These are phyloP conservation scores for Halictus quadricinctus DNA, from an alignment of 2,888 invertebrate genomes.

Conservation along the genomic window DNA sequence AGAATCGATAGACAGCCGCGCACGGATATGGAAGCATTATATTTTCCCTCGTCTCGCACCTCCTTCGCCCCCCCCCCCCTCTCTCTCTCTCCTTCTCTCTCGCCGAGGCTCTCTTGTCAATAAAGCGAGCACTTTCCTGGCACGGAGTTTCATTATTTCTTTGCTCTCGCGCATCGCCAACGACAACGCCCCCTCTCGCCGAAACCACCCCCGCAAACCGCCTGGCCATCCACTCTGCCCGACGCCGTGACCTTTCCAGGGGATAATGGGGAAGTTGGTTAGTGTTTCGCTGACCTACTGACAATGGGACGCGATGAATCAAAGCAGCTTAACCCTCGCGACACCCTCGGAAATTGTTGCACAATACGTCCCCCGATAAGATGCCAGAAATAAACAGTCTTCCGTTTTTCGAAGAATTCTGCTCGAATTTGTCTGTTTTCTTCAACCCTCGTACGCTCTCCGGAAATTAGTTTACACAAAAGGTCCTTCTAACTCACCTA, in stretches of 20 bases:
- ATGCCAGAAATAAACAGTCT: background rate
- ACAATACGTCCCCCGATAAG: background rate
- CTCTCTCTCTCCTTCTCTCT: conserved; percentile 16
- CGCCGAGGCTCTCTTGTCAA: conserved; percentile 74
- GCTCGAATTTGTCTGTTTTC: background rate
- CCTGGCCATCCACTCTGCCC: background rate
- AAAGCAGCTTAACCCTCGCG: conserved; percentile 16
- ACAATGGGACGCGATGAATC: conserved; percentile 13
- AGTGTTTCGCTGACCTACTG: conserved; percentile 57
- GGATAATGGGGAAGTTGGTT: conserved; percentile 50
- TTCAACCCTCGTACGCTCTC: background rate
- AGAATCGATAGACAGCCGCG: conserved; percentile 76
- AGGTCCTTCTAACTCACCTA: background rate
- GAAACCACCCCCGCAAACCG: conserved; percentile 20
- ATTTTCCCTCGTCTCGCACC: conserved; percentile 70
- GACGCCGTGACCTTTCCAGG: conserved; percentile 41
- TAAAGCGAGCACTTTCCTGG: conserved; percentile 77
- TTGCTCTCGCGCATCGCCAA: conserved; percentile 63
- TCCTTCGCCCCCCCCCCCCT: conserved; percentile 53
- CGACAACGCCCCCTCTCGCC: conserved; percentile 36
- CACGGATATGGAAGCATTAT: conserved; percentile 75
- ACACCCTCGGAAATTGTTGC: background rate
- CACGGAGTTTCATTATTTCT: conserved; percentile 77
- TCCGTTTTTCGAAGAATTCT: background rate
- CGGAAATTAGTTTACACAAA: background rate